These are phyloP conservation scores for Platichthys flesus DNA, from an alignment of 2,113 vertebrate species.

Conservation along the genomic window DNA sequence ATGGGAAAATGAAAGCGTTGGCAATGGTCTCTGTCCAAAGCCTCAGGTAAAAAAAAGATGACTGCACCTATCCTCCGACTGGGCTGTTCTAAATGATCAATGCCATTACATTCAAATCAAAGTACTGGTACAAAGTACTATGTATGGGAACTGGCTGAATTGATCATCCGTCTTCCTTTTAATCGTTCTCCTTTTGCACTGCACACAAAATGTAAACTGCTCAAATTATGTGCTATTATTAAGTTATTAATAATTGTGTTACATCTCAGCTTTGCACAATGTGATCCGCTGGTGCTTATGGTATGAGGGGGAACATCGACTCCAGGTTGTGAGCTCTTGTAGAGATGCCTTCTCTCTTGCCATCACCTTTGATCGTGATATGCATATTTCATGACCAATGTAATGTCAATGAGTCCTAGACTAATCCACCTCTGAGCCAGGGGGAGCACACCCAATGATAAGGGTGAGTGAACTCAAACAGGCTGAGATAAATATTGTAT, in stretches of 20 bases:
- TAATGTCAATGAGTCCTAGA: constrained; percentile 81
- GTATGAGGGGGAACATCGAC: constrained; percentile 63
- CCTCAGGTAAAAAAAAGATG: constrained; percentile 53
- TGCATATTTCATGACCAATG: constrained; percentile 83
- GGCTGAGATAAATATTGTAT: constrained; percentile 78
- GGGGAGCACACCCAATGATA: constrained; percentile 74
- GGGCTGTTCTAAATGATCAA: constrained; percentile 52
- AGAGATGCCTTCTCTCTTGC: constrained; percentile 62
- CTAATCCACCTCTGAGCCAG: constrained; percentile 74
- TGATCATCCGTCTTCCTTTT: neutral
- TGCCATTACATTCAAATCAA: constrained; percentile 49
- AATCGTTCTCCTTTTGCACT: neutral
- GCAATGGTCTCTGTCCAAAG: constrained; percentile 45
- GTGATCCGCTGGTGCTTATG: constrained; percentile 14
- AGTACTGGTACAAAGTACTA: constrained; percentile 38
- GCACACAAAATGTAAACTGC: neutral
- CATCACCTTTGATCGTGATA: constrained; percentile 79
- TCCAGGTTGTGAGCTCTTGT: constrained; percentile 60
- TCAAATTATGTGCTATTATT: constrained; percentile 13
- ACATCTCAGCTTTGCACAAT: constrained; percentile 15
- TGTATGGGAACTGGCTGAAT: constrained; percentile 8
- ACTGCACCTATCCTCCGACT: constrained; percentile 48
- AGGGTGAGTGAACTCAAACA: constrained; percentile 79
- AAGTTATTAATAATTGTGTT: constrained; percentile 27
- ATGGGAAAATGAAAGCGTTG: constrained; percentile 61